Evolutionary conservation across 2,797 vertebrate species (phyloP).

Genomic region (Phrynocephalus forsythii): DNA sequence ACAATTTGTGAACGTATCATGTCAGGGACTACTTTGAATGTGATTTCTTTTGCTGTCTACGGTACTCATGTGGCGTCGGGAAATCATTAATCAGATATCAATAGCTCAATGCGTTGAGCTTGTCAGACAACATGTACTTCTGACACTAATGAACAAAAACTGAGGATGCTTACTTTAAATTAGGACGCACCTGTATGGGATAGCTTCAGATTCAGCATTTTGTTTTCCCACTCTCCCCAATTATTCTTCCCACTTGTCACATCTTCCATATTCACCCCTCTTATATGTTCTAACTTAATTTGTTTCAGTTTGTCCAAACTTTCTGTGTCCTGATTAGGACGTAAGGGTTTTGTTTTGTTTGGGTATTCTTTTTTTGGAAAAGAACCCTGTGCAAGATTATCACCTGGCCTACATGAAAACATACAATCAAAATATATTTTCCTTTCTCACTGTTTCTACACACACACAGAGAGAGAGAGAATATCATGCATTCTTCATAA

Average conservation of each 20-base stretch:
- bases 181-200: conserved; percentile 39
- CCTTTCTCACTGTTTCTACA: no score
- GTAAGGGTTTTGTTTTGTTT: background rate
- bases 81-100: conserved; percentile 69
- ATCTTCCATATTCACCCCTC: conserved; percentile 18
- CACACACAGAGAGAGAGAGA: background rate
- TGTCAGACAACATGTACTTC: conserved; percentile 51
- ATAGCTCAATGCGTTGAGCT: conserved; percentile 50
- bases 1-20: conserved; percentile 40
- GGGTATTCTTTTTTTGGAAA: background rate
- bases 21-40: conserved; percentile 63
- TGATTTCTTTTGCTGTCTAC: conserved; percentile 45
- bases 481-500: background rate
- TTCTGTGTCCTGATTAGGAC: conserved; percentile 30
- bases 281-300: conserved; percentile 42
- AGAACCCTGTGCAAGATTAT: background rate
- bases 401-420: background rate
- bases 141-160: conserved; percentile 54
- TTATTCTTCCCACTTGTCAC: conserved; percentile 43
- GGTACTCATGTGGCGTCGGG: conserved; percentile 42
- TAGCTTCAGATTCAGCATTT: conserved; percentile 54
- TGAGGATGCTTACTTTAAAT: conserved; percentile 52
- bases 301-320: conserved; percentile 29
- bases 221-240: conserved; percentile 38
- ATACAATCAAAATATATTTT: background rate